A percentile compares a stretch with the other conserved stretches of the same genome.
Evolutionary conservation across 2,888 invertebrate genomes (phyloP).

Genomic region (Chironomus riparius): DNA sequence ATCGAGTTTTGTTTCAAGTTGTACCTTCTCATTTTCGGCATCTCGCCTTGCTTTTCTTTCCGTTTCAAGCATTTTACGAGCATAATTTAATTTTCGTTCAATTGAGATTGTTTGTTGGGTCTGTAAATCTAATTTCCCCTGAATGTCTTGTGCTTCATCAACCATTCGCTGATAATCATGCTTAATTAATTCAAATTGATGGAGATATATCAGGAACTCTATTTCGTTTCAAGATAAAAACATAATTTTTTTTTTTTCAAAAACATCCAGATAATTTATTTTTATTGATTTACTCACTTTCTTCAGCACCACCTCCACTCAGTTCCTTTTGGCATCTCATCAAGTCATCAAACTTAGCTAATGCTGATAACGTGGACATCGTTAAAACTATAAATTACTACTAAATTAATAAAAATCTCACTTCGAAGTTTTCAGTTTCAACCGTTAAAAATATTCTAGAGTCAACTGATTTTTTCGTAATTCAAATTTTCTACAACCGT

Average conservation of each 20-base stretch:
- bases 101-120: constrained; percentile 63
- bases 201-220: constrained; percentile 68
- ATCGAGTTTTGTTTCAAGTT: constrained; percentile 62
- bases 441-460: not conserved
- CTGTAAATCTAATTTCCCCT: constrained; percentile 59
- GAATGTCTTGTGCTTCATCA: constrained; percentile 62
- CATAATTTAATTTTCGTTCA: constrained; percentile 72
- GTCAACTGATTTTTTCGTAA: no score
- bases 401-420: not conserved
- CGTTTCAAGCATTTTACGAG: constrained; percentile 67
- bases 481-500: not conserved
- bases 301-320: constrained; percentile 57
- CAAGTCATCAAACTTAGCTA: constrained; percentile 64
- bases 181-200: constrained; percentile 62
- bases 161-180: constrained; percentile 60
- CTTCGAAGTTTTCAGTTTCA: not conserved
- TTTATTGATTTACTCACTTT: constrained; percentile 47
- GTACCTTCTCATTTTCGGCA: constrained; percentile 62
- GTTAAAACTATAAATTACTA: not conserved
- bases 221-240: not conserved
- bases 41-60: constrained; percentile 63
- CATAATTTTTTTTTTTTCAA: not conserved
- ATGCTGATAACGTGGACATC: constrained; percentile 42
- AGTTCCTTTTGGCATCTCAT: constrained; percentile 57
- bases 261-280: not conserved